These are phyloP conservation scores for Brachionus rubens DNA, from an alignment of 1,140 invertebrate species.

Conservation along the genomic window DNA sequence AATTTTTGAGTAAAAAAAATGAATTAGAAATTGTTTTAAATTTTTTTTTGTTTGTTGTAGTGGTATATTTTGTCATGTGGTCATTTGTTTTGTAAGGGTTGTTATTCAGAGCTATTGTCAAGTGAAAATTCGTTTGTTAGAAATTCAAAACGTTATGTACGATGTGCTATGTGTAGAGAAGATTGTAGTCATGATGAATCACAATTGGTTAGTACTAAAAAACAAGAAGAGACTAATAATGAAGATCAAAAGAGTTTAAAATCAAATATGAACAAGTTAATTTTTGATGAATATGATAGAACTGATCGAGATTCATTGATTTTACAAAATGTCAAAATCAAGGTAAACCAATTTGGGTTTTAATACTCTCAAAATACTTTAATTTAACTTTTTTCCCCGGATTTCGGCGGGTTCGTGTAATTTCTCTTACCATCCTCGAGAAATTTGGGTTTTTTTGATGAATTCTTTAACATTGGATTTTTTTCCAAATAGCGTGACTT, in stretches of 20 bases:
- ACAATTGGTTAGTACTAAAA: slow-evolving; percentile 64
- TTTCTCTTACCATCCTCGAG: no score
- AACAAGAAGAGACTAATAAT: slow-evolving; percentile 48
- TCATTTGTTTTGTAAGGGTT: slow-evolving; percentile 69
- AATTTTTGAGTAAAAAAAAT: slow-evolving; percentile 50
- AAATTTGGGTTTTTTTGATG: no score
- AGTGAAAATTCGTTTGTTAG: slow-evolving; percentile 52
- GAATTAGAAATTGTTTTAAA: slow-evolving; percentile 38
- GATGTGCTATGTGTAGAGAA: slow-evolving; percentile 70
- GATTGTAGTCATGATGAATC: slow-evolving; percentile 63
- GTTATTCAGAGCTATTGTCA: slow-evolving; percentile 62
- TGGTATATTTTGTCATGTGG: slow-evolving; percentile 71
- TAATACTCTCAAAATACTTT: no score
- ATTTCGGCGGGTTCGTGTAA: no score
- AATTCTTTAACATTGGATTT: no score
- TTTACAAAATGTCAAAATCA: background rate
- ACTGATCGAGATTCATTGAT: background rate
- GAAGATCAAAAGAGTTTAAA: slow-evolving; percentile 50
- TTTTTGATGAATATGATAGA: slow-evolving; percentile 4
- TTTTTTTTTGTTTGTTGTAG: slow-evolving; percentile 51
- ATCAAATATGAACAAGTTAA: slow-evolving; percentile 51
- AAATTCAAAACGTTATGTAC: slow-evolving; percentile 50
- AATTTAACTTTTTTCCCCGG: no score
- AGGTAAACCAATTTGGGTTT: background rate
- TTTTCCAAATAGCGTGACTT: no score